Conservation (phyloP, 30 jellyfish, hydroid and myxozoan genomes). For the Phacellophora camtschatica region DNA sequence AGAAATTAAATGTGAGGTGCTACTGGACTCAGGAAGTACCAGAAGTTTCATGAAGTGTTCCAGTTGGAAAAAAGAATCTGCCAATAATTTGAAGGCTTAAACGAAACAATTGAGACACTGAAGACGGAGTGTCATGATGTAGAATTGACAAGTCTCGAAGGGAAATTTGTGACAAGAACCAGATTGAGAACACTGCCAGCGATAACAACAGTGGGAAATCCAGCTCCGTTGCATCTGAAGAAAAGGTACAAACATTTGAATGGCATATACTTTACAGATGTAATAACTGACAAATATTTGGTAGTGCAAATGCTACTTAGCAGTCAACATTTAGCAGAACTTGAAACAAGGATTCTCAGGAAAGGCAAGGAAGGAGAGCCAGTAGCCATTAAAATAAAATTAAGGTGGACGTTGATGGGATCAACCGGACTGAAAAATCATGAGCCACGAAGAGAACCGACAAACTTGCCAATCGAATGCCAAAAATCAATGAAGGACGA, state of each 20-base stretch:
- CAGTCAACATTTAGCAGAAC: slow-evolving; percentile 50
- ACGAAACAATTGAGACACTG: slow-evolving; percentile 2
- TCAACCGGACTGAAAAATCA: neutral
- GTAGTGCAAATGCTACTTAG: slow-evolving; percentile 37
- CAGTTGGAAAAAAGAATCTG: too few species aligned
- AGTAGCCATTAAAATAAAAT: neutral
- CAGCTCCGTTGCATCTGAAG: slow-evolving; percentile 33
- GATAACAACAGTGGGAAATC: slow-evolving; percentile 49
- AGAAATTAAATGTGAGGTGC: slow-evolving; percentile 19
- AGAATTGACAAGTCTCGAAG: slow-evolving; percentile 16
- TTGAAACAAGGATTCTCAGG: slow-evolving; percentile 13
- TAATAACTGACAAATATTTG: neutral
- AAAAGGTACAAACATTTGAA: slow-evolving; percentile 8
- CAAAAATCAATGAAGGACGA: neutral
- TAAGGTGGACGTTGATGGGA: slow-evolving; percentile 59
- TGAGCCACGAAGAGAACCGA: neutral
- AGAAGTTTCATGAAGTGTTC: slow-evolving; percentile 31
- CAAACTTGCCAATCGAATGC: neutral
- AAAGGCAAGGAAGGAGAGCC: slow-evolving; percentile 43
- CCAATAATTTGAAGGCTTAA: slow-evolving; percentile 3
- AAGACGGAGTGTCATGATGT: slow-evolving; percentile 26
- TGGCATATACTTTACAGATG: slow-evolving; percentile 38
- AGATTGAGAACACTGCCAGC: slow-evolving; percentile 47
- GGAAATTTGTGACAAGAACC: neutral
- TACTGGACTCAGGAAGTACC: slow-evolving; percentile 51